These are phyloP conservation scores for Manis pentadactyla DNA, from an alignment of 2,797 vertebrate species.

Conservation along the genomic window DNA sequence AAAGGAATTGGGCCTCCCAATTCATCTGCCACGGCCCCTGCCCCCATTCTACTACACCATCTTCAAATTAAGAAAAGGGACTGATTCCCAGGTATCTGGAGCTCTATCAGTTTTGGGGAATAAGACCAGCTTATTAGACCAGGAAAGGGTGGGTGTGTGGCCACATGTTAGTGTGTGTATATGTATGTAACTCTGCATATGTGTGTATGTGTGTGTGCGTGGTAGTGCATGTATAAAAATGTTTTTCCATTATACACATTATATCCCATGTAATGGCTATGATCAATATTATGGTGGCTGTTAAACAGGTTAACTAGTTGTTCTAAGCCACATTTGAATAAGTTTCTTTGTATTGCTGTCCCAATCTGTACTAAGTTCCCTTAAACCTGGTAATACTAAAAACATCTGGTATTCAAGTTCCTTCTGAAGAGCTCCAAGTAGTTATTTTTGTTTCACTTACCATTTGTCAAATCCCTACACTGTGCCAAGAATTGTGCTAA, in stretches of 20 bases:
- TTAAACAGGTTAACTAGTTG: background rate
- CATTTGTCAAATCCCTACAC: background rate
- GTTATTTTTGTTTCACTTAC: slow-evolving; percentile 19
- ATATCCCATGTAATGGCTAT: background rate
- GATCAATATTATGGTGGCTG: background rate
- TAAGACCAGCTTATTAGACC: background rate
- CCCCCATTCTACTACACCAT: background rate
- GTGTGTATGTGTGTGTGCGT: too few species aligned
- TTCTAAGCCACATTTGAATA: background rate
- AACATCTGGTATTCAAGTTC: background rate
- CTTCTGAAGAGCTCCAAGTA: background rate
- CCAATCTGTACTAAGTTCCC: background rate
- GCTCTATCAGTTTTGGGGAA: background rate
- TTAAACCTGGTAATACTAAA: background rate
- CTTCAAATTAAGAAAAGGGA: background rate
- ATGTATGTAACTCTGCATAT: background rate
- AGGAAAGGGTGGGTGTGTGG: background rate
- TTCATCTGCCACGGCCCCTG: background rate
- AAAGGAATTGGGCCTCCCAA: background rate
- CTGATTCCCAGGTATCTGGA: background rate
- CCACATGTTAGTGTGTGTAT: background rate
- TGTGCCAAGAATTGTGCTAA: background rate
- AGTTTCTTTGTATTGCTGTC: slow-evolving; percentile 9
- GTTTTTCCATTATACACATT: background rate
- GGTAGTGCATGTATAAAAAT: background rate